A percentile compares a stretch with the other conserved stretches of the same genome.
These are phyloP conservation scores for Pterocles gutturalis DNA, from an alignment of 2,113 vertebrate species.

Conservation along the genomic window DNA sequence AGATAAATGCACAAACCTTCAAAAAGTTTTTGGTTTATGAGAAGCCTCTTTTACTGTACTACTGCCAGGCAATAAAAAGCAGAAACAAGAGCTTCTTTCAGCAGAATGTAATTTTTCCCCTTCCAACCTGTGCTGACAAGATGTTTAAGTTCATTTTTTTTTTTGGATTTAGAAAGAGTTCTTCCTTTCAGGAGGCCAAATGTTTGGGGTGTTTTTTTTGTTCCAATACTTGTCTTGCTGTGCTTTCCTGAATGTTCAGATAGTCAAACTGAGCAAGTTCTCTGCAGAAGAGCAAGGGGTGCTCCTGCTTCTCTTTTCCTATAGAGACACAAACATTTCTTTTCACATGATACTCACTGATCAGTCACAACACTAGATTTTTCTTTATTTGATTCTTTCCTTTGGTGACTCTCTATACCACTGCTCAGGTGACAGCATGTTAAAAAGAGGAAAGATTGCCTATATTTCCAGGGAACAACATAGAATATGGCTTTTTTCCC, in stretches of 20 bases:
- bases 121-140: background rate
- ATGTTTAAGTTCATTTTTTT: background rate
- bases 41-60: background rate
- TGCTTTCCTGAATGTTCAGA: background rate
- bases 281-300: background rate
- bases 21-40: background rate
- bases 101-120: background rate
- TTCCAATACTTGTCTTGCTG: background rate
- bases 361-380: background rate
- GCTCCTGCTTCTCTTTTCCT: background rate
- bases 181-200: background rate
- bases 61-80: background rate
- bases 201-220: background rate
- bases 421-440: background rate
- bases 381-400: background rate
- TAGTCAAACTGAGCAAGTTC: background rate
- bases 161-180: background rate
- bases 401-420: background rate
- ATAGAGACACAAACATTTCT: background rate
- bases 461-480: background rate
- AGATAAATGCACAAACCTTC: background rate
- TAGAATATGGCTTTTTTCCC: background rate
- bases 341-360: background rate
- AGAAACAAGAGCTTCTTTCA: background rate
- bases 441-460: background rate